phyloP scores from a whole-genome alignment of 2,113 vertebrate genomes.

The Ammodytes marinus region DNA sequence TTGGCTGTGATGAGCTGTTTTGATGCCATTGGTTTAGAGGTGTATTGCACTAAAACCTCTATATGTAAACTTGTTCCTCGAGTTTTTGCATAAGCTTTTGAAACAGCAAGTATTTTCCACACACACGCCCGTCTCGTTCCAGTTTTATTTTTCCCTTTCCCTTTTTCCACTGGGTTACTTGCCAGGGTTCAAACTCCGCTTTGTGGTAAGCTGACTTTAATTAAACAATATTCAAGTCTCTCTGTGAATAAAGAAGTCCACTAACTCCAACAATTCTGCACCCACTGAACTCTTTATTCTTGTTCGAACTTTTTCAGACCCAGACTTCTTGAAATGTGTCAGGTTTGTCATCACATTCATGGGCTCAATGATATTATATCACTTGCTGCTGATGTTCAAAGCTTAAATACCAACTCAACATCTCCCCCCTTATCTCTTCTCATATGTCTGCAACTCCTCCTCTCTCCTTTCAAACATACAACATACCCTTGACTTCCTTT shows the following conservation, averaged over 20 bases:
- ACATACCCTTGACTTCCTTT: not conserved
- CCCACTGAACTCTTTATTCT: constrained; percentile 13
- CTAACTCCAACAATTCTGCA: not conserved
- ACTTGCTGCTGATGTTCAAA: constrained; percentile 22
- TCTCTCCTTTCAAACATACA: not conserved
- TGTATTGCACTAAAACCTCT: constrained; percentile 12
- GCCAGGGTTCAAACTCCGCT: constrained; percentile 10
- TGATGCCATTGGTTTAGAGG: constrained; percentile 2
- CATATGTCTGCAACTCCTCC: not conserved
- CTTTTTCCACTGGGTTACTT: no score
- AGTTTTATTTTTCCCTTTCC: not conserved
- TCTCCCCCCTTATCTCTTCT: not conserved
- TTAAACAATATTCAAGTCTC: not conserved
- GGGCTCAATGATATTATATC: constrained; percentile 5
- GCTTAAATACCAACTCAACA: not conserved
- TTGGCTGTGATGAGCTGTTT: constrained; percentile 3
- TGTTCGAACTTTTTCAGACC: not conserved
- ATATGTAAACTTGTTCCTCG: constrained; percentile 10
- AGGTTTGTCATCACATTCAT: not conserved
- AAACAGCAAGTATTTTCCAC: not conserved
- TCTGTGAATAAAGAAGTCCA: not conserved
- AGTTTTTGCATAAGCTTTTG: not conserved
- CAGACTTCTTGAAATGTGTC: not conserved
- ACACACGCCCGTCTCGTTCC: not conserved
- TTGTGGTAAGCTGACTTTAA: not conserved